A percentile compares a stretch with the other conserved stretches of the same genome.
Conservation (phyloP, 2,888 invertebrate species). For the Tortricodes alternella region DNA sequence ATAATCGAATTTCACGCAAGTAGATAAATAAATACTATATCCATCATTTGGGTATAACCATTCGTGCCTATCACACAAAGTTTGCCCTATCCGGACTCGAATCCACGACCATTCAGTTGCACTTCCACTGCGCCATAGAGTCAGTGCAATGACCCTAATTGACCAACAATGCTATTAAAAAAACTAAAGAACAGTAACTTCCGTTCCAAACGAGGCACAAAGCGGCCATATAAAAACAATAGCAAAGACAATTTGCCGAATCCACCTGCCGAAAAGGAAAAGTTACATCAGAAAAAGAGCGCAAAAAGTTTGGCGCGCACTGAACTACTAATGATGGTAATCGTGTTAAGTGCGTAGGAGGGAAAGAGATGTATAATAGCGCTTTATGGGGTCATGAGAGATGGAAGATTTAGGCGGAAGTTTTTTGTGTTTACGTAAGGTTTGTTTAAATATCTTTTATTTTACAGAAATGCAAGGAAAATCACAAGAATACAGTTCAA, state of each 20-base stretch:
- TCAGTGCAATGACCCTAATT: no score
- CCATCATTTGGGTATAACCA: no score
- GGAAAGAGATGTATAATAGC: slow-evolving; percentile 4
- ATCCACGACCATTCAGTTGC: no score
- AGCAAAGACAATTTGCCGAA: slow-evolving; percentile 14
- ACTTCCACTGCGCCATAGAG: no score
- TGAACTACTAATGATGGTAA: slow-evolving; percentile 36
- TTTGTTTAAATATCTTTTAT: no score
- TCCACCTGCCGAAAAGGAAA: slow-evolving; percentile 18
- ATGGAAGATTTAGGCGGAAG: slow-evolving; percentile 12
- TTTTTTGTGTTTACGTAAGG: background rate
- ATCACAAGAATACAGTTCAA: no score
- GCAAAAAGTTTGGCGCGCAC: slow-evolving; percentile 30
- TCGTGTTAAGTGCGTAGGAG: slow-evolving; percentile 27
- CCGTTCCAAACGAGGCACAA: background rate
- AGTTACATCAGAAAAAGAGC: slow-evolving; percentile 28
- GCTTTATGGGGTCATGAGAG: slow-evolving; percentile 6
- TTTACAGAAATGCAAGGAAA: no score
- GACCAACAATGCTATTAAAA: background rate
- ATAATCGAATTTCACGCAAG: no score
- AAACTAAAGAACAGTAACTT: background rate
- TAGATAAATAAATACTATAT: no score
- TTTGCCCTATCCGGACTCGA: no score
- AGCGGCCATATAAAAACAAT: slow-evolving; percentile 8
- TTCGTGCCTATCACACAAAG: no score